Evolutionary conservation across 1,140 invertebrate genomes (phyloP), one percentile per base, ranked within the genome.

Genomic region (Phenacoccus solenopsis): DNA sequence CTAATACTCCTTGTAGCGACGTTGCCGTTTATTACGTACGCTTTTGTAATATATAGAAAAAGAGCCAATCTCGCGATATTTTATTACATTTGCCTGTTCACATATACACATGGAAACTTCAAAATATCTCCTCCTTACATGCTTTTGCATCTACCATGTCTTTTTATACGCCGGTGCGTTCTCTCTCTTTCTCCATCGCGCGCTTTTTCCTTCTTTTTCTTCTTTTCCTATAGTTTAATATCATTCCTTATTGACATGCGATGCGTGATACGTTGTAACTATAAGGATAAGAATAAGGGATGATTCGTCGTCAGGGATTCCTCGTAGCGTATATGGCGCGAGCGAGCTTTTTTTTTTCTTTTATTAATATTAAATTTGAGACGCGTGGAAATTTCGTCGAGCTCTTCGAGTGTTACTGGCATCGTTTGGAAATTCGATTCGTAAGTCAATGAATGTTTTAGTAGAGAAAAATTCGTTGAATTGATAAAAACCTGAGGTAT

Each of bases 241-340:
- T 64, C 59, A 64, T 64, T 64, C 59, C 59, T 64, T 64, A 64
- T 64, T 64, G 59, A 64, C 59, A 64, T 64, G 59, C 59, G 59
- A 64, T 64, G 59, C 59, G 59, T 64, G 59, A 64, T 64, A 64
- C 25, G 59, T 64, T 25, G 59, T 64, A 64, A 64, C 59, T 64
- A 25, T 64, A 16, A 24, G 59, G 21, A 64, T 64, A 64, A 64
- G 59, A 64, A 64, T 64, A 25, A 64, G 59, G 59, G 59, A 64
- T 64, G 59, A 64, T 24, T 64, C 25, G 59, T 64, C 20, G 59
- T 64, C 59, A 64, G 59, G 21, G 59, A 24, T 64, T 64, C 59
- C 20, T n/a, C n/a, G n/a, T 49, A 49, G 38, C 38, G 20, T 49
- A n/a, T 49, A 32, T 32, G 30, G 30, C 13, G 5, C 30, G 30